These are phyloP conservation scores for Leptodactylus fallax DNA, from an alignment of 2,797 vertebrate genomes.

Conservation along the genomic window DNA sequence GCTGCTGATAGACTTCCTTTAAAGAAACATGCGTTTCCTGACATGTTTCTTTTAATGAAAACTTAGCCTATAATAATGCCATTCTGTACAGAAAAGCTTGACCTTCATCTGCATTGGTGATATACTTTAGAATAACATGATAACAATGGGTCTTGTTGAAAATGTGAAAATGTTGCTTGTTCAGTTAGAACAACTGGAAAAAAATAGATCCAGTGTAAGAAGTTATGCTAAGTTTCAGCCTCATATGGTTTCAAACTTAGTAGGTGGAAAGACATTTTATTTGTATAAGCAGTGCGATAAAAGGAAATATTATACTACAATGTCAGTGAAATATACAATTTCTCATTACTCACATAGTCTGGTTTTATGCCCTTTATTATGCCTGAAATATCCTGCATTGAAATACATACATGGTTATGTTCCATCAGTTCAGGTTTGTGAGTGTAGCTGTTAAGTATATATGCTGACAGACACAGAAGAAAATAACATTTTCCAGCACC, in stretches of 20 bases:
- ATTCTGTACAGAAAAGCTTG: no score
- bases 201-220: no score
- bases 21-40: no score
- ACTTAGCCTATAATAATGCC: no score
- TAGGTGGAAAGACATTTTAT: neutral
- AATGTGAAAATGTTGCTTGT: no score
- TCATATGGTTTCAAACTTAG: neutral
- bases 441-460: neutral
- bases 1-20: no score
- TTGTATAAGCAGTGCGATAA: neutral
- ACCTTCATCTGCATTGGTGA: no score
- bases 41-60: no score
- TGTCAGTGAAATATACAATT: neutral
- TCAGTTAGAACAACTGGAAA: no score
- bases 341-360: neutral
- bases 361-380: neutral
- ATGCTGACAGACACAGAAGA: neutral
- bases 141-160: no score
- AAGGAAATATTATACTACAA: neutral
- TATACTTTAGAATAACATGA: no score
- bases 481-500: constrained; percentile 14
- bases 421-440: neutral
- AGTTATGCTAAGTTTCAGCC: no score
- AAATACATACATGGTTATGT: constrained; percentile 7
- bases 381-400: neutral